Conservation (phyloP, 2,888 invertebrate genomes). For the Protodeltote pygarga region DNA sequence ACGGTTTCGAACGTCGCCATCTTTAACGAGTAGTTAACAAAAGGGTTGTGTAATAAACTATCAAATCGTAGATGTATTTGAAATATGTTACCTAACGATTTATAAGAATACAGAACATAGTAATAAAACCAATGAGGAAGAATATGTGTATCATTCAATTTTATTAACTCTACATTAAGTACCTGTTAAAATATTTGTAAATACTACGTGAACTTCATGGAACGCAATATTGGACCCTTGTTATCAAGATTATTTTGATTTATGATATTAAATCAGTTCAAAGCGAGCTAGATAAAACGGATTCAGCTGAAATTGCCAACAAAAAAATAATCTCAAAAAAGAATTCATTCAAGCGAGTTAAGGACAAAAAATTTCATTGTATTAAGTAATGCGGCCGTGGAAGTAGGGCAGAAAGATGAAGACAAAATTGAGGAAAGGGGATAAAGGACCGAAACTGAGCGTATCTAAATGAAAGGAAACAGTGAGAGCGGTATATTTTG, state of each 20-base stretch:
- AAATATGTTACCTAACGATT: constrained; percentile 79
- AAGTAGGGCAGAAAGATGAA: constrained; percentile 62
- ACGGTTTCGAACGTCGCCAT: constrained; percentile 56
- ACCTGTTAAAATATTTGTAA: neutral
- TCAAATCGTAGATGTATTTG: constrained; percentile 78
- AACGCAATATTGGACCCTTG: neutral
- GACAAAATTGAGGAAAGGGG: constrained; percentile 64
- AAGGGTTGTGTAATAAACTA: constrained; percentile 85
- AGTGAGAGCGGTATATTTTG: constrained; percentile 61
- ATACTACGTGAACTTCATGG: too few species aligned
- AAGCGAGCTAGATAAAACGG: constrained; percentile 49
- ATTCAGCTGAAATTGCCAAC: constrained; percentile 52
- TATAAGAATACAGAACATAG: constrained; percentile 73
- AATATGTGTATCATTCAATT: constrained; percentile 46
- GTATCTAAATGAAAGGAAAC: constrained; percentile 70
- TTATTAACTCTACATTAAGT: neutral
- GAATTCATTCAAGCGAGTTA: constrained; percentile 52
- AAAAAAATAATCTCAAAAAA: constrained; percentile 48
- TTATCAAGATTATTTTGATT: constrained; percentile 36
- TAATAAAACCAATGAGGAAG: constrained; percentile 64
- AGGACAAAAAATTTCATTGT: constrained; percentile 65
- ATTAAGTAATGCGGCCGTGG: constrained; percentile 66
- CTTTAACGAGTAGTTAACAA: constrained; percentile 73
- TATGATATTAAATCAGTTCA: constrained; percentile 49
- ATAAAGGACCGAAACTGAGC: constrained; percentile 62